phyloP scores from a whole-genome alignment of 37 sponge, comb jelly and placozoan species.

The Halisarca cf. caerulea region DNA sequence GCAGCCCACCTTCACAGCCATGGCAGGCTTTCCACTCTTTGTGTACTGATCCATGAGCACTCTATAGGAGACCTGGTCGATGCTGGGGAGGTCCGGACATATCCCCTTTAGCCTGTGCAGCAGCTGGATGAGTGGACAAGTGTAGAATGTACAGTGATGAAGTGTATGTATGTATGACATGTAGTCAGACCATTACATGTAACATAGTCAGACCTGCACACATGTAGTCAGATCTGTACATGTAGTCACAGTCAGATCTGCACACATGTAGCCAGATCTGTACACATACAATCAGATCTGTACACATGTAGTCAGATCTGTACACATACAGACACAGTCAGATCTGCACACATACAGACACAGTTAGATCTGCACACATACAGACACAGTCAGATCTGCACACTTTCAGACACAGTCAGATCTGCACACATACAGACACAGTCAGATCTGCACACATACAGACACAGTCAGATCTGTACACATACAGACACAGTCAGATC shows the following conservation, averaged over 20 bases:
- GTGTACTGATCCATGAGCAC: slow-evolving; percentile 84
- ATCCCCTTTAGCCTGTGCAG: neutral
- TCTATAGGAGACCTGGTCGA: slow-evolving; percentile 70
- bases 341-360: neutral
- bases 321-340: slow-evolving; percentile 5
- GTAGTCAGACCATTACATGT: too few relatives aligned
- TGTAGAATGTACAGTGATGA: neutral
- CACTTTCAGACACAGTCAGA: too few relatives aligned
- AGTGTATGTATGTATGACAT: too few relatives aligned
- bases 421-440: too few relatives aligned
- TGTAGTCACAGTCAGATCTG: neutral
- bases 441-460: too few relatives aligned
- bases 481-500: too few relatives aligned
- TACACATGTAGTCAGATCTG: neutral
- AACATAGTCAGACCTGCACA: neutral
- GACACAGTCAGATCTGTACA: too few relatives aligned
- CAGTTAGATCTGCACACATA: neutral
- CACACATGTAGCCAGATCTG: neutral
- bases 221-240: neutral
- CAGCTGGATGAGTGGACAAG: neutral
- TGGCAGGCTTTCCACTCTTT: slow-evolving; percentile 51
- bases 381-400: slow-evolving; percentile 6
- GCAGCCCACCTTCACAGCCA: slow-evolving; percentile 67
- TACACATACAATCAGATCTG: neutral
- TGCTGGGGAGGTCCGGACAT: neutral